Evolutionary conservation across 2,888 invertebrate genomes (phyloP).

Genomic region (Melanargia galathea): DNA sequence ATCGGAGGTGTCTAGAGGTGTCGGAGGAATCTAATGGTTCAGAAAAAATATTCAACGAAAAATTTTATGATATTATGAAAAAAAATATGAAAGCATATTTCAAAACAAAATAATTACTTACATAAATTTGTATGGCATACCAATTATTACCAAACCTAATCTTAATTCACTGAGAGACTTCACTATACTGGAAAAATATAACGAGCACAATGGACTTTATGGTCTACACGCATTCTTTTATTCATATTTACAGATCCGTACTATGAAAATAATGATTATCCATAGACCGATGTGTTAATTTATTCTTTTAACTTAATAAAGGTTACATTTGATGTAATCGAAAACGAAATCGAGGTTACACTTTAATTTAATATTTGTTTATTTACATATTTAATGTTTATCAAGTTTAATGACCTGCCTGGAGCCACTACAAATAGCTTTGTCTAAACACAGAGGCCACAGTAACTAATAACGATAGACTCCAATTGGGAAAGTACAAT

Average conservation of each 20-base stretch:
- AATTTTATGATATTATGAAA: too few species aligned
- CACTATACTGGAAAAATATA: not conserved
- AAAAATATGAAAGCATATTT: not conserved
- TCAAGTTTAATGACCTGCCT: not conserved
- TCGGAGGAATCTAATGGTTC: too few species aligned
- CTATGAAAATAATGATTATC: constrained; percentile 1
- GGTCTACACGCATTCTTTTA: not conserved
- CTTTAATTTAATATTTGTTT: not conserved
- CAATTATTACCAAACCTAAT: not conserved
- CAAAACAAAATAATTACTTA: constrained; percentile 9
- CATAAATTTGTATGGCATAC: not conserved
- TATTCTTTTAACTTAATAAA: not conserved
- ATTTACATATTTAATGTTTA: not conserved
- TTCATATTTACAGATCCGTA: not conserved
- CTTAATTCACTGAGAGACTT: not conserved
- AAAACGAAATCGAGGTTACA: not conserved
- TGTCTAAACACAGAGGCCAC: too few species aligned
- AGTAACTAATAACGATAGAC: too few species aligned
- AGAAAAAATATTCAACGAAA: too few species aligned
- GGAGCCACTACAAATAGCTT: not conserved
- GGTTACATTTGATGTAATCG: not conserved
- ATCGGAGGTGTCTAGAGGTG: too few species aligned
- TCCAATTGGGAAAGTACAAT: too few species aligned
- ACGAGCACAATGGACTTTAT: not conserved
- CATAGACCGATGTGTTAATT: not conserved